Evolutionary conservation across 2,113 vertebrate genomes (phyloP).

Genomic region (Eublepharis macularius): DNA sequence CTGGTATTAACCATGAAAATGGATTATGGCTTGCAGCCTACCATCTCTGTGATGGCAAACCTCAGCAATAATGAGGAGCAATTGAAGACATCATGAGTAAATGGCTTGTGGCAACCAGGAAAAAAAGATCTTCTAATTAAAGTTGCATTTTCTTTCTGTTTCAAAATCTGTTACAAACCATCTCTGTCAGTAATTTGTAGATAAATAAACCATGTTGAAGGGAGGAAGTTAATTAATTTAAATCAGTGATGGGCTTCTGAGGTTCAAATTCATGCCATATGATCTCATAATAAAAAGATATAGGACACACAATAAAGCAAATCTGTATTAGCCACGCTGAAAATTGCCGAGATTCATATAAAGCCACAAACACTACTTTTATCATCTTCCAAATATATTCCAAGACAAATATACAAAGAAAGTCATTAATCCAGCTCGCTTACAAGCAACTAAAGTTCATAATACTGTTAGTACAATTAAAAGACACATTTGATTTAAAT

Average conservation of each 20-base stretch:
- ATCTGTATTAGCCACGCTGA: not conserved
- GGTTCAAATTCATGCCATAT: conserved; percentile 2
- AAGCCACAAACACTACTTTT: not conserved
- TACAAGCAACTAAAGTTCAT: not conserved
- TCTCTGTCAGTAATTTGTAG: not conserved
- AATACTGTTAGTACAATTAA: not conserved
- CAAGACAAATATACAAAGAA: not conserved
- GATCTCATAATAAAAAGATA: not conserved
- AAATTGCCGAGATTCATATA: not conserved
- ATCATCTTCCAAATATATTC: not conserved
- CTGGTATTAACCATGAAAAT: not conserved
- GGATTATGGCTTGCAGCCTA: not conserved
- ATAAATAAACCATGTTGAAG: not conserved
- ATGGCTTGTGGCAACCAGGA: not conserved
- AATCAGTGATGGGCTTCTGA: not conserved
- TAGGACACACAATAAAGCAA: not conserved
- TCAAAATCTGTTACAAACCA: not conserved
- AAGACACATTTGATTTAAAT: not conserved
- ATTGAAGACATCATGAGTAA: not conserved
- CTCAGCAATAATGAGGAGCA: not conserved
- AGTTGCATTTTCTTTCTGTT: not conserved
- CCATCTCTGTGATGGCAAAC: not conserved
- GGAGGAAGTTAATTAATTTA: conserved; percentile 1
- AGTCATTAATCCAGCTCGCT: not conserved
- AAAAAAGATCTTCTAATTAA: not conserved